Conservation (phyloP, 2,113 vertebrate species). For the Agelaius tricolor region DNA sequence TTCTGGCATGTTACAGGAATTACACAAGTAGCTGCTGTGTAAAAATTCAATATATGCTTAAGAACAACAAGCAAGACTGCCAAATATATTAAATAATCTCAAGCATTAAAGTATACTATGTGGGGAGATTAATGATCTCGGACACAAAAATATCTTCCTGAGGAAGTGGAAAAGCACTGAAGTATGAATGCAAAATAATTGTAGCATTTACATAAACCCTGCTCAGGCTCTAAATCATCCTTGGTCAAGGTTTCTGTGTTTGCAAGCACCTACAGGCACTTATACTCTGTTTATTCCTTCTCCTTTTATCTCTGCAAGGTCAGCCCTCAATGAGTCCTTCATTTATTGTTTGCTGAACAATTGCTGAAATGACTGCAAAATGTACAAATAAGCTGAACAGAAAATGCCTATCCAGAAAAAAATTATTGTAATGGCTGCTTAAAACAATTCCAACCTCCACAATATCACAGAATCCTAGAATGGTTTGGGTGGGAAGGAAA, state of each 20-base stretch:
- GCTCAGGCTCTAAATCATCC: neutral
- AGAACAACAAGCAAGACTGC: neutral
- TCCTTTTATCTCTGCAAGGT: neutral
- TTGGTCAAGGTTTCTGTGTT: neutral
- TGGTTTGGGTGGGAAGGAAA: neutral
- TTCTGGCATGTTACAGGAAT: neutral
- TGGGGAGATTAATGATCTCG: neutral
- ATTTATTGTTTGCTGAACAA: neutral
- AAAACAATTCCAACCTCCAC: neutral
- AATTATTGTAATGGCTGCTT: neutral
- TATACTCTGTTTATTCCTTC: neutral
- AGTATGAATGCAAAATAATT: neutral
- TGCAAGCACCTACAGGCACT: neutral
- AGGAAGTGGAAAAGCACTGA: neutral
- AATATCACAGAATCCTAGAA: neutral
- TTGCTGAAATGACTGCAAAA: neutral
- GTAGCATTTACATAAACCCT: neutral
- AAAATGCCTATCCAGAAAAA: neutral
- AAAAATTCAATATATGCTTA: slow-evolving; percentile 4
- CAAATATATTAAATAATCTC: neutral
- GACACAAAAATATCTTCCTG: neutral
- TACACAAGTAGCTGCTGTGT: neutral
- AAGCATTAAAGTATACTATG: neutral
- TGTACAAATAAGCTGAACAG: neutral
- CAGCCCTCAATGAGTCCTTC: neutral